Conservation (phyloP, 2,888 invertebrate species). For the Perdita meconis region DNA sequence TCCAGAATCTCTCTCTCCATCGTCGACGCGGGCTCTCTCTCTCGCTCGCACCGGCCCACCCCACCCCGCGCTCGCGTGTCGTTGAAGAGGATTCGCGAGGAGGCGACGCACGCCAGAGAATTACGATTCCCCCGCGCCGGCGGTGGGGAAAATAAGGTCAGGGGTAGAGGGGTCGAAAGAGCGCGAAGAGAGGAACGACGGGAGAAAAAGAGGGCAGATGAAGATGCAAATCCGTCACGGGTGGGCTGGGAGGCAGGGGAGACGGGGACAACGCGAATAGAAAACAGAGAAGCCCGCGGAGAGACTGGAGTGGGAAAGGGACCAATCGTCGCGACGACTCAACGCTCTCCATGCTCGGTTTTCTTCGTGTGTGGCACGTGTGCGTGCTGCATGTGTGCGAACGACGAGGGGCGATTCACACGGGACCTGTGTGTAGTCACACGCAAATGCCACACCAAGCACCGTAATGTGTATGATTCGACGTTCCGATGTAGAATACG, state of each 20-base stretch:
- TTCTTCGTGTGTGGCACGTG: no score
- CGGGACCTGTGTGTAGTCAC: not conserved
- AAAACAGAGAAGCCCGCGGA: constrained; percentile 57
- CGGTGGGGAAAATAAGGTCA: constrained; percentile 73
- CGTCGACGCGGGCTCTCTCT: not conserved
- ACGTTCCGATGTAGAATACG: not conserved
- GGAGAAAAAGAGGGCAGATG: constrained; percentile 33
- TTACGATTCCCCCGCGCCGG: constrained; percentile 44
- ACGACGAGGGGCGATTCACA: constrained; percentile 5
- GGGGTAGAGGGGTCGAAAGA: constrained; percentile 58
- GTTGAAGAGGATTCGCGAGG: constrained; percentile 55
- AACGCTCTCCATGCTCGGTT: constrained; percentile 19
- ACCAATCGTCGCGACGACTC: constrained; percentile 82
- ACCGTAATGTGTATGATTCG: no score
- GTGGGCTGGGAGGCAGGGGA: constrained; percentile 33
- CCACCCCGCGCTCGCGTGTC: constrained; percentile 10
- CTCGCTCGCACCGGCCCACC: not conserved
- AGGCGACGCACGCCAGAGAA: constrained; percentile 55
- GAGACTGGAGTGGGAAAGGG: constrained; percentile 77
- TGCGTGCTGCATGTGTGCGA: no score
- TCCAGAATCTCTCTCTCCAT: not conserved
- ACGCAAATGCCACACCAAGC: no score
- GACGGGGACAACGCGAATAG: constrained; percentile 53
- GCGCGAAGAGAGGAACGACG: constrained; percentile 24
- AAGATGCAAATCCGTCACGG: constrained; percentile 36